Base-by-base conservation (phyloP, 2,888 invertebrate species). In the Nomada hirtipes region DNA sequence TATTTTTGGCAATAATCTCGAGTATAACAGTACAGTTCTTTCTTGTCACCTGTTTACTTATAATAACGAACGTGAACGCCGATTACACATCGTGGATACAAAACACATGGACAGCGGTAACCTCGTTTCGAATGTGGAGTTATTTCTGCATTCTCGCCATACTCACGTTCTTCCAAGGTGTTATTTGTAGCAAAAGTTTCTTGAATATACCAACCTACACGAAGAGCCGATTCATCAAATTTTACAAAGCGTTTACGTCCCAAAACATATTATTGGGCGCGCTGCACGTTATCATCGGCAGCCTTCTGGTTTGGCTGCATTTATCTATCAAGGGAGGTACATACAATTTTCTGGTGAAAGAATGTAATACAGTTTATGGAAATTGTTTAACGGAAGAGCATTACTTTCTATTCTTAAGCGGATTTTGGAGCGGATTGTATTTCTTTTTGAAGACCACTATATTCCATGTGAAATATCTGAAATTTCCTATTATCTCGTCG, bases 401-500 rank as follows among this genome's bases (percentile, higher is more conserved):
- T 86, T 94, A 96, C 63, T 97, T 96, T 90, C 91, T 97, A 44
- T 94, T 97, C 63, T 94, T 96, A 82, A 95, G 95, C 81, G 97
- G 97, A 20, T 79, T 96, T 86, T 96, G 96, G 95, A 96, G 95
- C 86, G 97, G 97, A 50, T 90, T 95, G 23, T 95, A 95, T 86
- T 95, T 95, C 88, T 96, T 96, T 86, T 82, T 95, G 1, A 95
- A 95, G 88, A 94, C 95, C 13, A 95, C 95, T 86, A 94, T 96
- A 55, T 94, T 95, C 65, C 95, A 95, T 29, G 92, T 94, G 13
- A 95, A 95, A 82, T 94, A 95, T 84, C 94, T 97, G 0, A 94
- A 95, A 42, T 97, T 97, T 91, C 96, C 97, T 11, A 95, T 96
- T n/a, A 95, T 97, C 20, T 96, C 96, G 82, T 96, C 96, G 92